A percentile compares a stretch with the other conserved stretches of the same genome.
phyloP scores from a whole-genome alignment of 1,140 invertebrate genomes.

The Aleiodes sp. region DNA sequence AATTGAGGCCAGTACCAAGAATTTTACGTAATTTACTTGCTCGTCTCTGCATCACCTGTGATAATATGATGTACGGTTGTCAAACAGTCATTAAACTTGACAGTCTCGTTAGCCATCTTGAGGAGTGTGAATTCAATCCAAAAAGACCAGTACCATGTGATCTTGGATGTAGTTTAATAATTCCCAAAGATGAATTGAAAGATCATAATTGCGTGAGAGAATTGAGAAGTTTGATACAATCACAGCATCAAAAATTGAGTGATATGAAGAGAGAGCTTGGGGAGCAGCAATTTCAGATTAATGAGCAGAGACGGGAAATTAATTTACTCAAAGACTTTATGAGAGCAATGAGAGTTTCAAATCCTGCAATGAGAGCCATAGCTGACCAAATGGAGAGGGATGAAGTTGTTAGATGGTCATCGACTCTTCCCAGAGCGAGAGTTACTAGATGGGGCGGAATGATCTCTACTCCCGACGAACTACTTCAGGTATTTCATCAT shows the following conservation, averaged over 20 bases:
- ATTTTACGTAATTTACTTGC: constrained; percentile 91
- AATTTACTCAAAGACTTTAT: constrained; percentile 91
- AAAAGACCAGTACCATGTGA: constrained; percentile 93
- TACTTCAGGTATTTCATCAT: constrained; percentile 78
- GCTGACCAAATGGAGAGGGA: constrained; percentile 93
- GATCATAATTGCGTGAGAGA: constrained; percentile 95
- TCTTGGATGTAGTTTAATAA: constrained; percentile 90
- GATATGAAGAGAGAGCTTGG: constrained; percentile 86
- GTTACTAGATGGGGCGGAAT: constrained; percentile 97
- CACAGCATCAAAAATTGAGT: constrained; percentile 85
- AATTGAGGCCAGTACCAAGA: constrained; percentile 88
- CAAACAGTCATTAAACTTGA: constrained; percentile 87
- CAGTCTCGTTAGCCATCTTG: constrained; percentile 80
- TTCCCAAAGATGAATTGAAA: constrained; percentile 94
- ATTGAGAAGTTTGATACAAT: constrained; percentile 83
- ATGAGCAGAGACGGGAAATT: constrained; percentile 89
- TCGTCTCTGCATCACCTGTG: constrained; percentile 88
- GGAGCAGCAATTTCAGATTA: constrained; percentile 87
- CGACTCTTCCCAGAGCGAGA: constrained; percentile 82
- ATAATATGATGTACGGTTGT: constrained; percentile 90
- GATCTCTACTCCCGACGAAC: constrained; percentile 95
- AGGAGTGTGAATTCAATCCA: constrained; percentile 94
- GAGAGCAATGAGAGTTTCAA: constrained; percentile 87
- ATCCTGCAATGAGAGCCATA: constrained; percentile 88
- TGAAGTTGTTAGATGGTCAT: constrained; percentile 92